Evolutionary conservation across 1,140 invertebrate species (phyloP).

Genomic region (Liolophura sinensis): DNA sequence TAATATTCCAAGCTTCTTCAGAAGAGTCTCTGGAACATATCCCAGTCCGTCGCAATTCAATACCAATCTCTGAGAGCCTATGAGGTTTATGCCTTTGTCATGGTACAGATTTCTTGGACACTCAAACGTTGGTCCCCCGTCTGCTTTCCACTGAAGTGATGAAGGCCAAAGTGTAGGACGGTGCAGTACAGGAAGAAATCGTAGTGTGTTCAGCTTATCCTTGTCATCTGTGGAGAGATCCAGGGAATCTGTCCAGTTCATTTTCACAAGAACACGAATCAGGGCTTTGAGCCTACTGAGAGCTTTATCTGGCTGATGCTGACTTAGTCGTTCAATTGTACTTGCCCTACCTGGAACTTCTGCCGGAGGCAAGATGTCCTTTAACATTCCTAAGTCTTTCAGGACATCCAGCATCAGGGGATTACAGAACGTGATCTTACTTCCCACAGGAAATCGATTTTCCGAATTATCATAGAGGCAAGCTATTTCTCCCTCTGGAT

Average conservation of each 20-base stretch:
- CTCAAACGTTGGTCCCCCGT: no score
- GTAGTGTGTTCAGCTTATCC: neutral
- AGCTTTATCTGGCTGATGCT: neutral
- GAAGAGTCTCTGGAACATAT: no score
- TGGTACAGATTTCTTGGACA: no score
- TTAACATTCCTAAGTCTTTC: slow-evolving; percentile 6
- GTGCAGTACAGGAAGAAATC: neutral
- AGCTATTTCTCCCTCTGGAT: neutral
- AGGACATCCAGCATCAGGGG: neutral
- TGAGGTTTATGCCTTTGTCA: no score
- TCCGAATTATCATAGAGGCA: slow-evolving; percentile 1
- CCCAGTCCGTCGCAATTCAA: no score
- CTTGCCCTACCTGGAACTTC: slow-evolving; percentile 2
- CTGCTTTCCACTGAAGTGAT: no score
- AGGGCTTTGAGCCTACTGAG: neutral
- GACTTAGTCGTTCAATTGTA: neutral
- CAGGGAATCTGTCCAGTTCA: neutral
- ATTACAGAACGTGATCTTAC: neutral
- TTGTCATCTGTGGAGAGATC: neutral
- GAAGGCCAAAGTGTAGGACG: neutral
- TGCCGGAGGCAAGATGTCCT: neutral
- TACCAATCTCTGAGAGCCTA: no score
- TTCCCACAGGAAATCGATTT: slow-evolving; percentile 5
- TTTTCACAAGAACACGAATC: neutral
- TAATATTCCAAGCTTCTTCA: no score